Base-by-base conservation (phyloP, 2,888 invertebrate genomes). In the Gastrophysa polygoni region DNA sequence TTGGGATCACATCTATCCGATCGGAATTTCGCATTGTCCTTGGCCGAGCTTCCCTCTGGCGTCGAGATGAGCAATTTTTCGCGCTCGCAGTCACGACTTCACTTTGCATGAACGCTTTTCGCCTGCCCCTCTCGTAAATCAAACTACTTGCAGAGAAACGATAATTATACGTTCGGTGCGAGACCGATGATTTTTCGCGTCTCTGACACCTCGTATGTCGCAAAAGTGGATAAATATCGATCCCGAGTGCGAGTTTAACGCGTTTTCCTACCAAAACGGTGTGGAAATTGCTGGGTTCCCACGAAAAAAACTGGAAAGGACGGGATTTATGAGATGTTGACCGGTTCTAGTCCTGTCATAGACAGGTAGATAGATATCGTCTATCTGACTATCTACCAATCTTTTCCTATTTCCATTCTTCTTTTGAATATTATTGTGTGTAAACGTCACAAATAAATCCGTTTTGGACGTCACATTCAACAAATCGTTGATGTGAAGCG, bases 141-240 rank as follows among this genome's bases (percentile, higher is more conserved):
- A 67, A 67, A 64, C 63, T 57, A 66, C 57, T 66, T 63, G 57
- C 56, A 54, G 61, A 59, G 66, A 61, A 64, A 64, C 61, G 59
- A 67, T 67, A 67, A 67, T 67, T 67, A 64, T 59, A 67, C 44
- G 61, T 50, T 66, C 43, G 21, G 43, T 51, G 32, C 59, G 56
- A 61, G 59, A 58, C 55, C 57, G 49, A 59, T 57, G 61, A 59
- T 61, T 66, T 58, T 62, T 48, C 49, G 6, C 46, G 49, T 49
- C 56, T 56, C 59, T 51, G 58, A 56, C 59, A 59, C 63, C 49
- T 63, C 44, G 34, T 55, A 21, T 38, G 46, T 57, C 51, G 44
- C 58, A 21, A 47, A 32, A 32, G 1, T 10, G 32, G 50, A 56
- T 63, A 63, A 59, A 59, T 59, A 59, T 59, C 43, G 24, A 46